Conservation (phyloP, 2,113 vertebrate genomes). For the Carollia perspicillata region DNA sequence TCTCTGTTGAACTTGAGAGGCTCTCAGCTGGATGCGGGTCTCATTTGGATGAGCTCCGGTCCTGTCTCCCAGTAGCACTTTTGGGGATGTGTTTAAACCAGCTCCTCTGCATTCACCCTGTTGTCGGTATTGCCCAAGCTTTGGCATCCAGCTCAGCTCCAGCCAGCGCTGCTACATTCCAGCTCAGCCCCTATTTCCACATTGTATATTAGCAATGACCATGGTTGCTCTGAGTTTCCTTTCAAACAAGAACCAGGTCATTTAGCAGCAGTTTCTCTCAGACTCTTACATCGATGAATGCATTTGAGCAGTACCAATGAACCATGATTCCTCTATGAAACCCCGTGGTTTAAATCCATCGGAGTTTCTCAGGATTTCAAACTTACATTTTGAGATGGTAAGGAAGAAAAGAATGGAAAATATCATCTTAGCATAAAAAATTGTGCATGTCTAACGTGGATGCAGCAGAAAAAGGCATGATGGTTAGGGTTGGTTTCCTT, state of each 20-base stretch:
- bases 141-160: background rate
- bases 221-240: background rate
- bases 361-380: background rate
- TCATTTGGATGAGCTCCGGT: background rate
- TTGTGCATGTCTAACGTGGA: background rate
- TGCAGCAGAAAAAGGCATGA: background rate
- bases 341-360: background rate
- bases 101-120: background rate
- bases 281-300: background rate
- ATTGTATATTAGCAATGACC: background rate
- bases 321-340: background rate
- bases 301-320: background rate
- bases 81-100: background rate
- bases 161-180: background rate
- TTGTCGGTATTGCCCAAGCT: background rate
- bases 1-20: constrained; percentile 77
- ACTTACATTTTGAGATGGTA: background rate
- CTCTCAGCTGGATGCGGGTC: constrained; percentile 57
- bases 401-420: background rate
- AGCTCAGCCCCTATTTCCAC: background rate
- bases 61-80: background rate
- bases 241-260: background rate
- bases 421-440: background rate
- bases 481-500: background rate
- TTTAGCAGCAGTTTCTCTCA: background rate